Evolutionary conservation across 2,888 invertebrate species (phyloP), one percentile per base, ranked within the genome.

Genomic region (Actias luna): DNA sequence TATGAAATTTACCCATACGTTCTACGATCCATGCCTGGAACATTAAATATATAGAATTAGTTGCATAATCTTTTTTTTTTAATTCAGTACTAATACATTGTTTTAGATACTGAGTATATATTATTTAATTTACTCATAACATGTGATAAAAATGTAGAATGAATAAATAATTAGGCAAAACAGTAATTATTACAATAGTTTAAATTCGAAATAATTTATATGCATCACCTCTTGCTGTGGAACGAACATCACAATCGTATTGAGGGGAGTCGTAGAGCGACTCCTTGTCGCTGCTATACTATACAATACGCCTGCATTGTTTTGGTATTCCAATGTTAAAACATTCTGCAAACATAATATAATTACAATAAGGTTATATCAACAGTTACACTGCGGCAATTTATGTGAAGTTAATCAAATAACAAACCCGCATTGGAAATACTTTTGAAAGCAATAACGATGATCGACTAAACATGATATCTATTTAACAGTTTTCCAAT

Each of bases 1-100:
- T 94, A 84, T 97, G 95, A 89, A 98, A 99, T 89, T 97, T 98
- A 59, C 99, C 99, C 99, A 99, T 99, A 72, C 99, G 93, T 85
- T 99, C 99, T 0, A 99, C 97, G 65, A 99, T 94, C 99, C 99
- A 99, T 62, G 98, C 98, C 97, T 97, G 80, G 63, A 93, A 93
- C 64, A 69, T 18, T 50, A 59, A 64, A 65, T 7, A 8, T 25
- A 22, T 22, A 29, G 5, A 29, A 55, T n/a, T 7, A 29, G 29
- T 29, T 55, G 29, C n/a, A 29, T 29, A 29, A 29, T 55, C n/a
- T 29, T n/a, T 2, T 29, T n/a, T n/a, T 7, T 55, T 55, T 29
- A 4, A 25, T 10, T 39, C 16, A 25, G 16, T 50, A 0, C n/a
- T 18, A 42, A 57, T 33, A 50, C 14, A 5, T 18, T 60, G 25